Evolutionary conservation across 2,797 vertebrate species (phyloP).

Genomic region (Gallinago nigripennis): DNA sequence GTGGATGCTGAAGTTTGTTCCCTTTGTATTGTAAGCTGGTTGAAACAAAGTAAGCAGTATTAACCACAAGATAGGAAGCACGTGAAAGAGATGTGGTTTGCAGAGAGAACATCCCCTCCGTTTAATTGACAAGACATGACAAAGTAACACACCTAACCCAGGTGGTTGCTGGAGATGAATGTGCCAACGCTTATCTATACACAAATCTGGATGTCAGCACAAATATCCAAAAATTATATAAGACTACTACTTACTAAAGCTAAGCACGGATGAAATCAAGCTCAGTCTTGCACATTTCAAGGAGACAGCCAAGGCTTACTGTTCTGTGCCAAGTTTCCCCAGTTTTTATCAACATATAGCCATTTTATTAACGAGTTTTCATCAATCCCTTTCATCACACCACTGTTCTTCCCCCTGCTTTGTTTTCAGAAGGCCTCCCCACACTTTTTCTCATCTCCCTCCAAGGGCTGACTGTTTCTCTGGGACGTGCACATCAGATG

Average conservation of each 20-base stretch:
- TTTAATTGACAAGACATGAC: background rate
- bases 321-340: background rate
- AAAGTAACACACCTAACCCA: background rate
- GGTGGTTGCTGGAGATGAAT: background rate
- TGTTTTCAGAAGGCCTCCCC: background rate
- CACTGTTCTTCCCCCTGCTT: background rate
- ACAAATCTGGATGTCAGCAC: background rate
- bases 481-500: background rate
- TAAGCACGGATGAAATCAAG: background rate
- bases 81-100: background rate
- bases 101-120: background rate
- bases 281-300: background rate
- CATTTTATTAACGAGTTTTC: background rate
- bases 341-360: background rate
- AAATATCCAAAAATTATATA: background rate
- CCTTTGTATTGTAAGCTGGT: slow-evolving; percentile 39
- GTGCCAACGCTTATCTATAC: background rate
- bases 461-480: background rate
- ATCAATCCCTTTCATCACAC: background rate
- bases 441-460: background rate
- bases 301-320: background rate
- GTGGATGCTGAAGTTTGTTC: slow-evolving; percentile 22
- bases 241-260: background rate
- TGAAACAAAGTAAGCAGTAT: slow-evolving; percentile 40
- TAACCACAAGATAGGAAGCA: background rate